phyloP scores from a whole-genome alignment of 1,140 invertebrate genomes.

The Drosophila ohnishii region DNA sequence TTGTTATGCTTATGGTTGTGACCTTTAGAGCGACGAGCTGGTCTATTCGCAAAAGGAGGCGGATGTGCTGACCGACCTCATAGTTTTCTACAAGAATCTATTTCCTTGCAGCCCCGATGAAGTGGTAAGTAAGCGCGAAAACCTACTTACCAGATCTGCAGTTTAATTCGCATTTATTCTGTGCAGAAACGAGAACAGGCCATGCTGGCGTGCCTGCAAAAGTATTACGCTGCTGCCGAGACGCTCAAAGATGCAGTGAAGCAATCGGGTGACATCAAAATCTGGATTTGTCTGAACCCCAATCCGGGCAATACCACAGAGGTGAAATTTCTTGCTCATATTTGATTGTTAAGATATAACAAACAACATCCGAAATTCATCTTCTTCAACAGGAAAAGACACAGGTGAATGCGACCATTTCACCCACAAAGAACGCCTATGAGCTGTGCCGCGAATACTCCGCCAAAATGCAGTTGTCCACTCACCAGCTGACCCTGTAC shows the following conservation, averaged over 20 bases:
- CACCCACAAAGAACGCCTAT: conserved; percentile 89
- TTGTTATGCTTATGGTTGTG: background rate
- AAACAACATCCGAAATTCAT: background rate
- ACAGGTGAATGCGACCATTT: conserved; percentile 84
- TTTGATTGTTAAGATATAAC: background rate
- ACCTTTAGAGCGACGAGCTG: conserved; percentile 64
- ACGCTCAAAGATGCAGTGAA: conserved; percentile 85
- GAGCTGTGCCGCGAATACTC: conserved; percentile 89
- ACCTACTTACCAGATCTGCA: background rate
- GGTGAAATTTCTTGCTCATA: conserved; percentile 27
- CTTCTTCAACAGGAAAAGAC: conserved; percentile 66
- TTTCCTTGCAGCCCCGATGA: conserved; percentile 84
- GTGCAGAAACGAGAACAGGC: conserved; percentile 86
- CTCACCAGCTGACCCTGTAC: conserved; percentile 88
- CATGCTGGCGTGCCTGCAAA: conserved; percentile 88
- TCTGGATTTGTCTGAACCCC: conserved; percentile 87
- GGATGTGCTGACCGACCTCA: conserved; percentile 88
- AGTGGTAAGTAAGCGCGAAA: conserved; percentile 50
- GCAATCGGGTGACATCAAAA: conserved; percentile 90
- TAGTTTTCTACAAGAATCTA: conserved; percentile 84
- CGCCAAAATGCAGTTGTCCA: conserved; percentile 85
- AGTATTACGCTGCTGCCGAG: conserved; percentile 85
- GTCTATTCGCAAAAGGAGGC: conserved; percentile 87
- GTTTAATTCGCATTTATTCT: background rate
- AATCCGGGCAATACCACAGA: conserved; percentile 77